phyloP scores from a whole-genome alignment of 2,888 invertebrate genomes.

The Drosophila demipolita region DNA sequence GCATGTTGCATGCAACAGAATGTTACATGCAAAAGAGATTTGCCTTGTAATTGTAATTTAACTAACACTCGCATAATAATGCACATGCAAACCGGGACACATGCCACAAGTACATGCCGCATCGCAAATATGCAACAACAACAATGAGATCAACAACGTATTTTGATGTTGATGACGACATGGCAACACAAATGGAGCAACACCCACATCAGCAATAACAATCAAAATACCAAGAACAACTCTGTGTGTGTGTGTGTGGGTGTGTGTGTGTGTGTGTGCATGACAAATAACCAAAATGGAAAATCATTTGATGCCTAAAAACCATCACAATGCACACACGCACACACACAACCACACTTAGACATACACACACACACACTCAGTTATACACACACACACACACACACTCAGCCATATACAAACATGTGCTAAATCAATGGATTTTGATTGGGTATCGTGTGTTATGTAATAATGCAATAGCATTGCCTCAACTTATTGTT shows the following conservation, averaged over 20 bases:
- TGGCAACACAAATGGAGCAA: constrained; percentile 50
- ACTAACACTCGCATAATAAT: constrained; percentile 75
- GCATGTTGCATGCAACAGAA: constrained; percentile 43
- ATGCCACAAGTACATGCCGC: constrained; percentile 48
- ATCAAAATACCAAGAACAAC: constrained; percentile 27
- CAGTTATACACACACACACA: constrained; percentile 10
- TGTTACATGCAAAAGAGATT: constrained; percentile 59
- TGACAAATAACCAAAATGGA: constrained; percentile 76
- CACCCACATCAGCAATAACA: constrained; percentile 31
- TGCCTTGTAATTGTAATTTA: constrained; percentile 76
- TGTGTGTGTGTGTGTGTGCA: constrained; percentile 37
- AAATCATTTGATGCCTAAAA: constrained; percentile 76
- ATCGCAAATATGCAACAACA: constrained; percentile 47
- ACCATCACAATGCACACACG: constrained; percentile 45
- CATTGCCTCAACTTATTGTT: constrained; percentile 10
- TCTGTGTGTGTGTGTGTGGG: neutral
- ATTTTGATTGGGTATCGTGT: constrained; percentile 33
- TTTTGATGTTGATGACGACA: constrained; percentile 44
- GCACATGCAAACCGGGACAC: constrained; percentile 42
- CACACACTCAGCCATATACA: constrained; percentile 4
- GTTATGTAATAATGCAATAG: constrained; percentile 13
- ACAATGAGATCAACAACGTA: constrained; percentile 4
- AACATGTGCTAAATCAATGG: constrained; percentile 60
- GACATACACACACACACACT: constrained; percentile 9
- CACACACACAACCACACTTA: neutral